These are phyloP conservation scores for Tolmerus cingulatus DNA, from an alignment of 2,888 invertebrate genomes.

Conservation along the genomic window DNA sequence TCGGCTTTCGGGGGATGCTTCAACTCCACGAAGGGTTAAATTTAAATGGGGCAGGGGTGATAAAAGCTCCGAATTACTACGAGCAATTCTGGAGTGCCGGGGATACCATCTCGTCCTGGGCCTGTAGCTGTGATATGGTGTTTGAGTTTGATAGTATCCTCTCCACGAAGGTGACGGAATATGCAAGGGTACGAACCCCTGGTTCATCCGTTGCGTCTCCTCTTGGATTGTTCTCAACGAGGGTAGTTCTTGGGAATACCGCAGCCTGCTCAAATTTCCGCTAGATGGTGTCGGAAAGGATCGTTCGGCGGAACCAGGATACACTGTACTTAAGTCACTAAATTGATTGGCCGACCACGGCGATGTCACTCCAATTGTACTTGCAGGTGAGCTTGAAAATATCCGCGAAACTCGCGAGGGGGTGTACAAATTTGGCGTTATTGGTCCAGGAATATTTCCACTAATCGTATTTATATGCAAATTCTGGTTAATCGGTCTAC, in stretches of 20 bases:
- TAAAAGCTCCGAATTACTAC: slow-evolving; percentile 73
- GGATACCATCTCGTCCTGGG: slow-evolving; percentile 73
- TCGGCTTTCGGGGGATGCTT: slow-evolving; percentile 86
- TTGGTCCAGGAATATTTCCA: slow-evolving; percentile 51
- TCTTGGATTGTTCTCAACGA: slow-evolving; percentile 76
- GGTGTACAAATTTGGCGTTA: slow-evolving; percentile 59
- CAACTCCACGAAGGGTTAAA: slow-evolving; percentile 64
- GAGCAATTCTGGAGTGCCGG: slow-evolving; percentile 71
- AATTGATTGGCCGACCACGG: slow-evolving; percentile 75
- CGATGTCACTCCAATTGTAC: slow-evolving; percentile 67
- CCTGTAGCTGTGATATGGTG: slow-evolving; percentile 64
- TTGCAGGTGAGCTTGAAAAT: slow-evolving; percentile 74
- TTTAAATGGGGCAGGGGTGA: slow-evolving; percentile 70
- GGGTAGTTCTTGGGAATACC: slow-evolving; percentile 78
- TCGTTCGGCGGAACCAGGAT: slow-evolving; percentile 80
- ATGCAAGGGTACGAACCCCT: slow-evolving; percentile 70
- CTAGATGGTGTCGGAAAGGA: slow-evolving; percentile 81
- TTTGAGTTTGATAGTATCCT: slow-evolving; percentile 60
- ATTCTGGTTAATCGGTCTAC: slow-evolving; percentile 58
- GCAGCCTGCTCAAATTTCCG: slow-evolving; percentile 62
- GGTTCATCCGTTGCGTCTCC: slow-evolving; percentile 68
- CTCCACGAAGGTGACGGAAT: slow-evolving; percentile 70
- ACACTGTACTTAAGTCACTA: slow-evolving; percentile 87
- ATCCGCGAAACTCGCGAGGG: slow-evolving; percentile 66
- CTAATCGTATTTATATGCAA: slow-evolving; percentile 61